Conservation (phyloP, 2,888 invertebrate species). For the Leucoptera coffeella region DNA sequence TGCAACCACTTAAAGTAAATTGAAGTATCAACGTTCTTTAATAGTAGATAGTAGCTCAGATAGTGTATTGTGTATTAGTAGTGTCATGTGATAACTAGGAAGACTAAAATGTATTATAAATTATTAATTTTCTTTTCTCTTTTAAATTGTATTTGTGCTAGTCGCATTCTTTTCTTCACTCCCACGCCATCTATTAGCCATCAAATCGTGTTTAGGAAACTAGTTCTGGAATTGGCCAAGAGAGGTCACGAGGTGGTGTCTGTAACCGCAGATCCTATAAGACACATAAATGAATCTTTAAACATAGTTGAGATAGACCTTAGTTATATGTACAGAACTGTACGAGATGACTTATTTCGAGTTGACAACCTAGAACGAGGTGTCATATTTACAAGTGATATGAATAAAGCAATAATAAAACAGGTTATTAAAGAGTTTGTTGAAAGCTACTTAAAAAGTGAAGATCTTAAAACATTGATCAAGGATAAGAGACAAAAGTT, state of each 20-base stretch:
- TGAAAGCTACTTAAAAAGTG: not conserved
- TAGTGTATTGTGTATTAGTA: no score
- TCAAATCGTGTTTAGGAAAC: conserved; percentile 8
- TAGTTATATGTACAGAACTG: not conserved
- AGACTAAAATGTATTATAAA: no score
- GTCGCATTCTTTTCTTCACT: conserved; percentile 11
- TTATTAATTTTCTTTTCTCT: no score
- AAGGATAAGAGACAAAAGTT: conserved; percentile 2
- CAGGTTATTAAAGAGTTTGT: not conserved
- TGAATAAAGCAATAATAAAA: not conserved
- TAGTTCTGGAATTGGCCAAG: not conserved
- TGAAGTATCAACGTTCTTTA: no score
- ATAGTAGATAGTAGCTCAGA: no score
- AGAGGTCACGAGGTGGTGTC: not conserved
- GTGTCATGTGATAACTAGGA: no score
- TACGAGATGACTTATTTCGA: not conserved
- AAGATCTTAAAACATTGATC: not conserved
- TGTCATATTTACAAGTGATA: not conserved
- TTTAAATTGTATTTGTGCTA: no score
- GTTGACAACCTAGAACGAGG: not conserved
- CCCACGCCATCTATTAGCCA: conserved; percentile 11
- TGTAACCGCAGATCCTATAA: conserved; percentile 8
- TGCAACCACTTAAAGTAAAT: no score
- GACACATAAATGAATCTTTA: no score
- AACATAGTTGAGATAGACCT: conserved; percentile 1